Percentiles rank a stretch among this genome's conserved stretches.
Conservation (phyloP, 2,888 invertebrate species). For the Sarcophaga caerulescens region DNA sequence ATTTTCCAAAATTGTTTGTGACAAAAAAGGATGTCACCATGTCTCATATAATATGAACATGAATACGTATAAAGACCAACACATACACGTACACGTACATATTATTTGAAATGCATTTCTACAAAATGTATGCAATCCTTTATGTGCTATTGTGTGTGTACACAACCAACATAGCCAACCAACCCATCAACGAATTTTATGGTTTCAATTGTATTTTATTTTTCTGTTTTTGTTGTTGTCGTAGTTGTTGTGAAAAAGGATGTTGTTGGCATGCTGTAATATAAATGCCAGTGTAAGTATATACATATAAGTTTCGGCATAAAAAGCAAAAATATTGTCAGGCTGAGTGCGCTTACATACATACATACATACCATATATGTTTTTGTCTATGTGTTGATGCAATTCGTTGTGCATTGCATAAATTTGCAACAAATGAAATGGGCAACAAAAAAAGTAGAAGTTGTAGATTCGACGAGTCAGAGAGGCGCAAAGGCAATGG, state of each 20-base stretch:
- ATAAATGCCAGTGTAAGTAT: slow-evolving; percentile 6
- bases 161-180: slow-evolving; percentile 3
- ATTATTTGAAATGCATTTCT: slow-evolving; percentile 9
- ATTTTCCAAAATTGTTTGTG: slow-evolving; percentile 73
- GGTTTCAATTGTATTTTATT: slow-evolving; percentile 39
- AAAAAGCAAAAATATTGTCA: slow-evolving; percentile 51
- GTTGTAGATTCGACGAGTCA: not conserved
- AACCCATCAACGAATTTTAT: slow-evolving; percentile 30
- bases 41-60: slow-evolving; percentile 59
- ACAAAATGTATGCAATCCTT: not conserved
- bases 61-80: slow-evolving; percentile 25
- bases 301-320: not conserved
- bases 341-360: not conserved
- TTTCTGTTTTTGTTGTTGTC: slow-evolving; percentile 6
- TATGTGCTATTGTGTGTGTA: not conserved
- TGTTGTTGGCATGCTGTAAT: not conserved
- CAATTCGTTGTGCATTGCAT: slow-evolving; percentile 64
- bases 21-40: slow-evolving; percentile 70
- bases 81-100: slow-evolving; percentile 22
- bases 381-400: not conserved
- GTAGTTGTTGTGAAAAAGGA: not conserved
- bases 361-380: not conserved
- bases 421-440: slow-evolving; percentile 63
- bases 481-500: too few species aligned
- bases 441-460: slow-evolving; percentile 23